These are phyloP conservation scores for Ivindomyrus marchei DNA, from an alignment of 2,113 vertebrate species.

Conservation along the genomic window DNA sequence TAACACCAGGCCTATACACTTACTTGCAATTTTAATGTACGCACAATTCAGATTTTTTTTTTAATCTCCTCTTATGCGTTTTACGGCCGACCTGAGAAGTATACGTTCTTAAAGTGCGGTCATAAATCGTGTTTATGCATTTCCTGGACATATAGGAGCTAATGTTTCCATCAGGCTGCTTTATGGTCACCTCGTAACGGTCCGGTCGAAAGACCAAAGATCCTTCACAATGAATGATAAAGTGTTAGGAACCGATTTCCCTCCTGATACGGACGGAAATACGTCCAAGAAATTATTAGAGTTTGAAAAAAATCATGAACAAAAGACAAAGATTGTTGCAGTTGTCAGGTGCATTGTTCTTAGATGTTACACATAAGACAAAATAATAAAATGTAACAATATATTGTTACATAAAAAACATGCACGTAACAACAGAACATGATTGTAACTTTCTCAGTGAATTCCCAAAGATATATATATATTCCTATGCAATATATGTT, in stretches of 20 bases:
- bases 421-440: background rate
- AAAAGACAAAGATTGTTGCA: background rate
- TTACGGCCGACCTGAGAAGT: slow-evolving; percentile 56
- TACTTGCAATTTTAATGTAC: background rate
- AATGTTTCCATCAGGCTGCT: slow-evolving; percentile 60
- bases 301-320: background rate
- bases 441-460: background rate
- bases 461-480: background rate
- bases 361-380: background rate
- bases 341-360: background rate
- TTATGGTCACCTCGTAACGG: slow-evolving; percentile 59
- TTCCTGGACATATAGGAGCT: slow-evolving; percentile 60
- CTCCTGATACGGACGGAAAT: background rate
- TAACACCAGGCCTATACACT: slow-evolving; percentile 1
- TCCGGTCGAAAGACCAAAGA: slow-evolving; percentile 40
- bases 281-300: background rate
- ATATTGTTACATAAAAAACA: background rate
- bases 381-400: background rate
- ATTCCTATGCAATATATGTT: background rate
- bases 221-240: slow-evolving; percentile 47
- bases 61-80: slow-evolving; percentile 58
- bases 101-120: slow-evolving; percentile 57
- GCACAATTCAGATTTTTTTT: slow-evolving; percentile 23
- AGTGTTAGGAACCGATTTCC: slow-evolving; percentile 43
- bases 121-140: slow-evolving; percentile 67